These are phyloP conservation scores for Pectinophora gossypiella DNA, from an alignment of 1,140 invertebrate genomes.

Conservation along the genomic window DNA sequence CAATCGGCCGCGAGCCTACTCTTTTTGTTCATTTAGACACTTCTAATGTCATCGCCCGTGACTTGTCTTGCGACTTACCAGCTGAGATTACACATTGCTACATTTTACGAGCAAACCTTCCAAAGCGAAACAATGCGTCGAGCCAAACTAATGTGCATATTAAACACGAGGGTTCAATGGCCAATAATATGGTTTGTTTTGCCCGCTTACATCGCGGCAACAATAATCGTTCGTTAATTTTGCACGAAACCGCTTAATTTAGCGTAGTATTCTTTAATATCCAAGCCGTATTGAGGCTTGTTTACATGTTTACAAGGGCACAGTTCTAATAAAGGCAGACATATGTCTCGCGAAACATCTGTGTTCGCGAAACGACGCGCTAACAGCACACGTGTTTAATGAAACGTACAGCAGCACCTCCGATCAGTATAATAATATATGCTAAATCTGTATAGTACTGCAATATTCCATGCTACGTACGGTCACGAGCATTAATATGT, in stretches of 20 bases:
- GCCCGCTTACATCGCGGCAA: background rate
- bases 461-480: no score
- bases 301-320: conserved; percentile 24
- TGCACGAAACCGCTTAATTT: background rate
- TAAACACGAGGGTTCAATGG: background rate
- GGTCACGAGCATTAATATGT: no score
- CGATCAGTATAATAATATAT: no score
- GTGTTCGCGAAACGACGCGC: conserved; percentile 28
- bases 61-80: conserved; percentile 15
- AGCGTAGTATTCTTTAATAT: background rate
- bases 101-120: background rate
- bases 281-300: background rate
- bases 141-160: background rate
- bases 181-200: background rate
- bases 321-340: conserved; percentile 31
- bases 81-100: background rate
- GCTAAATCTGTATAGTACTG: no score
- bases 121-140: background rate
- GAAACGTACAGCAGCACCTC: background rate
- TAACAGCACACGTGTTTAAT: background rate
- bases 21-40: conserved; percentile 51
- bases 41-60: conserved; percentile 45
- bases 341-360: conserved; percentile 50
- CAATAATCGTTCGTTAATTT: background rate
- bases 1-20: conserved; percentile 38